Percentiles rank a stretch among this genome's conserved stretches.
Evolutionary conservation across 1,140 invertebrate species (phyloP).

Genomic region (Drosophila obscura): DNA sequence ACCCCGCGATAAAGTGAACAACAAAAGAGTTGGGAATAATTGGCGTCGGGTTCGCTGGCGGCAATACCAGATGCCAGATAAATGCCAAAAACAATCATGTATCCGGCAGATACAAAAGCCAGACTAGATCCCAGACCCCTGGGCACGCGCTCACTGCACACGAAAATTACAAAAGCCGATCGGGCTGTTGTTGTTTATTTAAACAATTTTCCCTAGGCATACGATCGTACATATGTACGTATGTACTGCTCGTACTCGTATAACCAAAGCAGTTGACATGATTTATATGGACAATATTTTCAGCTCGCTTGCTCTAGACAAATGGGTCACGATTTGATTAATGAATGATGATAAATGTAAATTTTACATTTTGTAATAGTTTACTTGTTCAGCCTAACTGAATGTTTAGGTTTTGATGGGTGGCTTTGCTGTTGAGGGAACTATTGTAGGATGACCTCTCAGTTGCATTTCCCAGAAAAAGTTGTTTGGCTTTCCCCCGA

Average conservation of each 20-base stretch:
- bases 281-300: slow-evolving; percentile 63
- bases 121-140: neutral
- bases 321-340: slow-evolving; percentile 55
- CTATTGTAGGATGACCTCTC: neutral
- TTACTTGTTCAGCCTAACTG: slow-evolving; percentile 3
- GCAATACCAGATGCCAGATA: slow-evolving; percentile 32
- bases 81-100: slow-evolving; percentile 34
- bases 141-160: slow-evolving; percentile 61
- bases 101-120: slow-evolving; percentile 52
- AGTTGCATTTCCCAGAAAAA: slow-evolving; percentile 7
- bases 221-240: neutral
- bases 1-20: slow-evolving; percentile 20
- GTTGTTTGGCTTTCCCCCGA: slow-evolving; percentile 18
- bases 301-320: slow-evolving; percentile 26
- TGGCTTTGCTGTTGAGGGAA: too few relatives aligned
- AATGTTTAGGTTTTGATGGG: neutral
- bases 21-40: slow-evolving; percentile 45
- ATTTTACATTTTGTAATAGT: slow-evolving; percentile 6
- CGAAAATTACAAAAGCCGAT: slow-evolving; percentile 33
- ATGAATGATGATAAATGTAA: slow-evolving; percentile 31
- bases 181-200: slow-evolving; percentile 25
- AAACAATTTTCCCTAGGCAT: slow-evolving; percentile 38
- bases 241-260: neutral
- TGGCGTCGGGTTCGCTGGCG: slow-evolving; percentile 36
- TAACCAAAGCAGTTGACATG: slow-evolving; percentile 51